Percentiles rank a stretch among this genome's conserved stretches.
These are phyloP conservation scores for Resseliella maxima DNA, from an alignment of 2,888 invertebrate species.

Conservation along the genomic window DNA sequence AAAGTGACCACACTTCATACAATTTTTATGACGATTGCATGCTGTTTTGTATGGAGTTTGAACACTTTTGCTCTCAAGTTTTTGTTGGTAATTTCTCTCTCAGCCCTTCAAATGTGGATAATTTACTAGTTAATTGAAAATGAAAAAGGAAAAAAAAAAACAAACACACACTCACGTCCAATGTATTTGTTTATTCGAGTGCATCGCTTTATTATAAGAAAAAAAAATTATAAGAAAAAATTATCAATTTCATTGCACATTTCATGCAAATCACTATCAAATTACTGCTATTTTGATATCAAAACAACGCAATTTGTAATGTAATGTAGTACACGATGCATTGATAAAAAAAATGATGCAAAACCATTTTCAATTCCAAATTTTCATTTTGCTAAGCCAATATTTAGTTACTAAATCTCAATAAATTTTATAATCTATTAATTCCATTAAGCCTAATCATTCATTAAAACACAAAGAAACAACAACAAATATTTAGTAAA, in stretches of 20 bases:
- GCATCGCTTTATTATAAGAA: not conserved
- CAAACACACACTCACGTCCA: not conserved
- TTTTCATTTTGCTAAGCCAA: not conserved
- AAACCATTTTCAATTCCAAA: not conserved
- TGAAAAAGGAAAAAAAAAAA: not conserved
- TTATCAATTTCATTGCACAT: not conserved
- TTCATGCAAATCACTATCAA: not conserved
- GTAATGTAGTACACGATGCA: not conserved
- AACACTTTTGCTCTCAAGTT: too few relatives aligned
- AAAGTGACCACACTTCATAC: too few relatives aligned
- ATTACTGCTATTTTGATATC: not conserved
- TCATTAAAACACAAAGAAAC: not conserved
- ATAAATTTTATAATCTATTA: slow-evolving; percentile 22
- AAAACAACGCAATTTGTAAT: not conserved
- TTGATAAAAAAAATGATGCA: not conserved
- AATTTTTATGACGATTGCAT: too few relatives aligned
- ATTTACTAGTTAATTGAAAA: not conserved
- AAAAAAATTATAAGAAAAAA: not conserved
- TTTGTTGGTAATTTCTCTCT: too few relatives aligned
- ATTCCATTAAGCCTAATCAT: slow-evolving; percentile 40
- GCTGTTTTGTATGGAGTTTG: too few relatives aligned
- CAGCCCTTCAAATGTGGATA: too few relatives aligned
- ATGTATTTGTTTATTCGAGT: not conserved
- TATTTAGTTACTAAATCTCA: not conserved
- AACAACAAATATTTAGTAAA: not conserved